Conservation (phyloP, 2,113 vertebrate genomes). For the Perca schrenkii region DNA sequence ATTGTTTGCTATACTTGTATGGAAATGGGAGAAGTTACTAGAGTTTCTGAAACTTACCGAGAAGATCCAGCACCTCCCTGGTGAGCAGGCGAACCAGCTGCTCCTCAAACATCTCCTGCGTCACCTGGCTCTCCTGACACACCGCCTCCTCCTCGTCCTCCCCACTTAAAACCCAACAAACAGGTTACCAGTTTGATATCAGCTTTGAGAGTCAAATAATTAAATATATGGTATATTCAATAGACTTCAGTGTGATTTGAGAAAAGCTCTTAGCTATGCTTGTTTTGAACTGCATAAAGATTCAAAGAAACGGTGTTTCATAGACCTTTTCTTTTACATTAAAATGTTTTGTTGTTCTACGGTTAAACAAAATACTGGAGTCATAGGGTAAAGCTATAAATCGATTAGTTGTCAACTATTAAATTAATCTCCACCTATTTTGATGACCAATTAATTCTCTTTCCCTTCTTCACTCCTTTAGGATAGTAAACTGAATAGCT, state of each 20-base stretch:
- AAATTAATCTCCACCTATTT: no score
- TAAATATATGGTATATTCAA: background rate
- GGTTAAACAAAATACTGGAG: background rate
- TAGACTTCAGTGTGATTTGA: background rate
- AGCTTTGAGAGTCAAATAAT: background rate
- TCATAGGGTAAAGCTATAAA: background rate
- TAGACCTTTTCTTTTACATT: background rate
- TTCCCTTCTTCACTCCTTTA: no score
- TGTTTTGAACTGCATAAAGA: background rate
- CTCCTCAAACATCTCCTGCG: slow-evolving; percentile 96
- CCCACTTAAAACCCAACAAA: slow-evolving; percentile 65
- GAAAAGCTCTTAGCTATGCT: background rate
- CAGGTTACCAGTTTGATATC: background rate
- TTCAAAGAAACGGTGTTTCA: background rate
- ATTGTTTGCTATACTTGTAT: background rate
- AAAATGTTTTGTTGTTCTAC: background rate
- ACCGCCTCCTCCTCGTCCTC: slow-evolving; percentile 82
- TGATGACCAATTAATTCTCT: no score
- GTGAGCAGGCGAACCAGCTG: slow-evolving; percentile 92
- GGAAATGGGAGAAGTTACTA: background rate
- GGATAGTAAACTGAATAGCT: no score
- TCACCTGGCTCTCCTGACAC: slow-evolving; percentile 91
- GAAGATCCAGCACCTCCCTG: slow-evolving; percentile 95
- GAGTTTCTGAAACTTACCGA: slow-evolving; percentile 86
- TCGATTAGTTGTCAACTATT: no score